Conservation (phyloP, 2,888 invertebrate genomes). For the Pandemis cinnamomeana region DNA sequence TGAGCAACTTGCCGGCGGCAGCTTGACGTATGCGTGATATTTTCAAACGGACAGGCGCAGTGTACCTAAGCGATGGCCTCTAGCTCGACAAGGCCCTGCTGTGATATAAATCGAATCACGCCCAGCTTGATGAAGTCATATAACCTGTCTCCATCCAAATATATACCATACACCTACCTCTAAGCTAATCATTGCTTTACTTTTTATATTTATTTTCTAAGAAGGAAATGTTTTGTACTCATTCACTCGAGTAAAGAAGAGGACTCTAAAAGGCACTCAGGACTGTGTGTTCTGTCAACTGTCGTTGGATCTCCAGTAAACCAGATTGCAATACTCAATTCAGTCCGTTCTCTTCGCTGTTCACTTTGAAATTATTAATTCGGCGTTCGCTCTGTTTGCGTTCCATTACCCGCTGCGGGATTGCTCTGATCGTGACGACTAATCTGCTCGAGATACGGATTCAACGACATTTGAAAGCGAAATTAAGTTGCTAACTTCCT, state of each 20-base stretch:
- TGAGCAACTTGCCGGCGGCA: conserved; percentile 40
- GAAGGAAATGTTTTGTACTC: conserved; percentile 13
- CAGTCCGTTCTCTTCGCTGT: conserved; percentile 50
- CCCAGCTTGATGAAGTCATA: conserved; percentile 49
- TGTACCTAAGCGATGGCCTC: conserved; percentile 57
- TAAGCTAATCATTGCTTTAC: background rate
- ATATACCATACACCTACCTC: background rate
- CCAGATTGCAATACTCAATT: conserved; percentile 58
- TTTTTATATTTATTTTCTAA: background rate
- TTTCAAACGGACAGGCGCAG: conserved; percentile 62
- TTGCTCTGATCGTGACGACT: conserved; percentile 35
- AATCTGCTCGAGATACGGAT: conserved; percentile 35
- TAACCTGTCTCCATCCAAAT: conserved; percentile 18
- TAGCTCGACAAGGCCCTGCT: conserved; percentile 60
- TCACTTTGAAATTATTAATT: conserved; percentile 58
- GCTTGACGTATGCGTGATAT: conserved; percentile 62
- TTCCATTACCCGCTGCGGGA: conserved; percentile 53
- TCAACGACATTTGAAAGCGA: conserved; percentile 30
- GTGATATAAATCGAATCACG: conserved; percentile 61
- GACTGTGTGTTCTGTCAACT: conserved; percentile 36
- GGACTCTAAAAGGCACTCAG: conserved; percentile 35
- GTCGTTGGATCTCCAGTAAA: conserved; percentile 52
- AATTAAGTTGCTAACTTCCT: conserved; percentile 37
- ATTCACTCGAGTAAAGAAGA: conserved; percentile 5
- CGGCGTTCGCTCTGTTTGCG: conserved; percentile 55